Conservation (phyloP, 2,888 invertebrate genomes). For the Orthosia gothica region DNA sequence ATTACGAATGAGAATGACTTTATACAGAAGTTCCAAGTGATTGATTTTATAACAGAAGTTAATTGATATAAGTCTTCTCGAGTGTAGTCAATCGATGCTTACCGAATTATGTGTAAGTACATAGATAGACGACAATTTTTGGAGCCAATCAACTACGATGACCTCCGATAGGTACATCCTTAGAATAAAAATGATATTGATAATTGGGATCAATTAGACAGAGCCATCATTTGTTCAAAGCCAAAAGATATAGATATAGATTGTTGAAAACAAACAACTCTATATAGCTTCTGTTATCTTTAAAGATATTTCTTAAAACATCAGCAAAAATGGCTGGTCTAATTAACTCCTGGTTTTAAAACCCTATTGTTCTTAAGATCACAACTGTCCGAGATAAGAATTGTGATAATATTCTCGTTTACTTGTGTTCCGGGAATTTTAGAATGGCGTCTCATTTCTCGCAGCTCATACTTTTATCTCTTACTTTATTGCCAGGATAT, state of each 20-base stretch:
- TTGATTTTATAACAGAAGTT: neutral
- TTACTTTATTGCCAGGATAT: slow-evolving; percentile 20
- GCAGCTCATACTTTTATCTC: slow-evolving; percentile 2
- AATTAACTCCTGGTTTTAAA: slow-evolving; percentile 75
- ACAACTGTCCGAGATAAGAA: slow-evolving; percentile 73
- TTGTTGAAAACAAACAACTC: slow-evolving; percentile 28
- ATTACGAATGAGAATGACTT: neutral
- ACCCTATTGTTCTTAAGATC: slow-evolving; percentile 75
- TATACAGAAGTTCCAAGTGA: neutral
- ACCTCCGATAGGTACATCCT: no score
- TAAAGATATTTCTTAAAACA: slow-evolving; percentile 48
- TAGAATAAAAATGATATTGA: no score
- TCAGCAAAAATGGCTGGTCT: slow-evolving; percentile 67
- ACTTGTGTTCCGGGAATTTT: slow-evolving; percentile 44
- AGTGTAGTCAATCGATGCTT: neutral
- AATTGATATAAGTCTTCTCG: neutral
- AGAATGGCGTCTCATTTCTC: slow-evolving; percentile 23
- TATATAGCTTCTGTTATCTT: slow-evolving; percentile 26
- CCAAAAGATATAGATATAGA: slow-evolving; percentile 3
- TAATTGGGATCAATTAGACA: no score
- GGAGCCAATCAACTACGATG: no score
- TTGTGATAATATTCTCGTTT: slow-evolving; percentile 73
- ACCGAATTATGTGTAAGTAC: neutral
- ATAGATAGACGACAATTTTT: neutral
- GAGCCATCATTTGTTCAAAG: neutral